phyloP scores from a whole-genome alignment of 2,113 vertebrate species.

The Microcebus tavaratra region DNA sequence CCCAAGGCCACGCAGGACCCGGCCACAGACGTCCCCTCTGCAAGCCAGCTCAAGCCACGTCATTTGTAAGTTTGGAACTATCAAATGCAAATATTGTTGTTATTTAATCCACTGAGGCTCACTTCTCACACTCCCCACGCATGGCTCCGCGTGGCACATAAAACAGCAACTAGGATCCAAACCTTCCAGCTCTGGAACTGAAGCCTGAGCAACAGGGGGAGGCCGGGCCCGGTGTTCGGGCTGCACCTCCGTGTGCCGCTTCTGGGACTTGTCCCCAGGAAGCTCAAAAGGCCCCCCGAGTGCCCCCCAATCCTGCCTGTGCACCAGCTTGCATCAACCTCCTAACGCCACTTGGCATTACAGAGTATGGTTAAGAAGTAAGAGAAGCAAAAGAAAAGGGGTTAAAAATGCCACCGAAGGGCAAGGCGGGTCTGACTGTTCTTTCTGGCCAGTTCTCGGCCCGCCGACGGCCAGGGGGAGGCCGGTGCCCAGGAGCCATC shows the following conservation, averaged over 20 bases:
- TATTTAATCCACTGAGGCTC: background rate
- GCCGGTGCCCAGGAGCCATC: fast-evolving
- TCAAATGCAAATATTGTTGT: background rate
- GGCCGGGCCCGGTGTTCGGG: fast-evolving
- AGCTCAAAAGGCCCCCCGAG: fast-evolving
- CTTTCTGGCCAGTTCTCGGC: background rate
- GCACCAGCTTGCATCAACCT: background rate
- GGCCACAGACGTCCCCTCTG: too few relatives aligned
- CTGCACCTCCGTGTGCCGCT: fast-evolving
- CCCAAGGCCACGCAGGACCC: too few relatives aligned
- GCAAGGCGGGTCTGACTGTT: too few relatives aligned
- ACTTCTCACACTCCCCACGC: background rate
- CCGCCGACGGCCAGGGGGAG: fast-evolving
- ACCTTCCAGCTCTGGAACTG: fast-evolving
- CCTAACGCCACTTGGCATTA: fast-evolving
- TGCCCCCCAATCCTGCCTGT: fast-evolving
- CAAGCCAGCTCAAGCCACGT: background rate
- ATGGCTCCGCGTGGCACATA: background rate
- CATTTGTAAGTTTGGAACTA: fast-evolving
- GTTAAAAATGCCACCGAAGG: too few relatives aligned
- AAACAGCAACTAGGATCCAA: too few relatives aligned
- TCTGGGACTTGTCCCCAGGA: background rate
- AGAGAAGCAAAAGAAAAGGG: background rate
- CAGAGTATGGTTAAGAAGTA: background rate
- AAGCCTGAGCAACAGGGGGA: fast-evolving